A percentile compares a stretch with the other conserved stretches of the same genome.
phyloP scores from a whole-genome alignment of 2,888 invertebrate genomes.

The Troilus luridus region DNA sequence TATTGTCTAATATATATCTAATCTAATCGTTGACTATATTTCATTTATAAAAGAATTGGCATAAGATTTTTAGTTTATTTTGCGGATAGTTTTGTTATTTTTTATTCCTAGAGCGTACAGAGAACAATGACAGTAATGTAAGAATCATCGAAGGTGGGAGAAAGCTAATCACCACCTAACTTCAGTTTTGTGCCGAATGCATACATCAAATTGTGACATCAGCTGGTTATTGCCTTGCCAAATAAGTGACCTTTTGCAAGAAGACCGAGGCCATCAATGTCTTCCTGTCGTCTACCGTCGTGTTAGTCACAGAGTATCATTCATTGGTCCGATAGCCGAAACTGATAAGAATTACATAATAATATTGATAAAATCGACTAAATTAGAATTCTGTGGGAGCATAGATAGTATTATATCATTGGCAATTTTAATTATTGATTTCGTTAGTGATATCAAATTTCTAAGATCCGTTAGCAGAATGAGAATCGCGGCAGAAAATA shows the following conservation, averaged over 20 bases:
- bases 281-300: neutral
- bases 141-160: neutral
- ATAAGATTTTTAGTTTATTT: too few species aligned
- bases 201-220: constrained; percentile 34
- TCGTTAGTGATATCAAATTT: neutral
- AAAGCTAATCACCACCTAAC: constrained; percentile 14
- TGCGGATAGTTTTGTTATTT: neutral
- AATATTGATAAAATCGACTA: neutral
- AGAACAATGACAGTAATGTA: neutral
- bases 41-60: too few species aligned
- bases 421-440: neutral
- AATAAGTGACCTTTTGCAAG: constrained; percentile 13
- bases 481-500: too few species aligned
- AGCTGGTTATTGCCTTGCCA: constrained; percentile 24
- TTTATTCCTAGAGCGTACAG: neutral
- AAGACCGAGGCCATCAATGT: constrained; percentile 7
- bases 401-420: neutral
- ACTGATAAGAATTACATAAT: neutral
- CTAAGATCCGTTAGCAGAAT: too few species aligned
- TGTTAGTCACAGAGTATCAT: neutral
- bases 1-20: too few species aligned
- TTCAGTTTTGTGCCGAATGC: constrained; percentile 15
- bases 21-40: too few species aligned
- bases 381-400: neutral
- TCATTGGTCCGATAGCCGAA: neutral